Conservation (phyloP, 2,888 invertebrate species). For the Mythimna vitellina region DNA sequence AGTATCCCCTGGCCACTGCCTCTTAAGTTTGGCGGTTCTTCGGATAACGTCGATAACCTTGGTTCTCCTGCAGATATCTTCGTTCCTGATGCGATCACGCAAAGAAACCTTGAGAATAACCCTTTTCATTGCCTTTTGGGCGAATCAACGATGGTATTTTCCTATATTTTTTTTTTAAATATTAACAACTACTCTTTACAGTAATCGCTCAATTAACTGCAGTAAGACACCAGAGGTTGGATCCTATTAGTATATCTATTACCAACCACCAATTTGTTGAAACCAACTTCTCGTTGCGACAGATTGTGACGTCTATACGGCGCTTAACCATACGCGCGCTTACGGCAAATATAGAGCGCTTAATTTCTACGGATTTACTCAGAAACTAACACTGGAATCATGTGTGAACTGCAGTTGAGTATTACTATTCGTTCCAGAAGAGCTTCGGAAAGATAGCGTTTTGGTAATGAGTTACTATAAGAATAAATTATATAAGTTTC, state of each 20-base stretch:
- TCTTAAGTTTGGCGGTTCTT: too few species aligned
- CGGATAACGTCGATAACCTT: too few species aligned
- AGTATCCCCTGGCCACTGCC: too few species aligned
- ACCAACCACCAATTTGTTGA: neutral
- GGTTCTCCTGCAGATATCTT: too few species aligned
- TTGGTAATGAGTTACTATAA: neutral
- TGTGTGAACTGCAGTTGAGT: conserved; percentile 56
- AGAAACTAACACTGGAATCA: conserved; percentile 65
- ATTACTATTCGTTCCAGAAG: conserved; percentile 28
- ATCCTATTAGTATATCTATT: neutral
- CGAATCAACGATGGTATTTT: too few species aligned
- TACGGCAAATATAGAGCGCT: conserved; percentile 67
- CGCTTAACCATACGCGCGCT: conserved; percentile 27
- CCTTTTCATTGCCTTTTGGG: too few species aligned
- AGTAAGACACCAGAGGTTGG: neutral
- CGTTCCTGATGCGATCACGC: too few species aligned
- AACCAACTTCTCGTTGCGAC: neutral
- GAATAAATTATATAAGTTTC: neutral
- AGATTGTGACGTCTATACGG: conserved; percentile 1
- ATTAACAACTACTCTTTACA: neutral
- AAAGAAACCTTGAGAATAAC: too few species aligned
- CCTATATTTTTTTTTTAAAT: too few species aligned
- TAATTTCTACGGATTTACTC: conserved; percentile 74
- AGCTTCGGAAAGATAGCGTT: conserved; percentile 10
- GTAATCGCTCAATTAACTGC: neutral